These are phyloP conservation scores for Drosophila funebris DNA, from an alignment of 1,140 invertebrate species.

Conservation along the genomic window DNA sequence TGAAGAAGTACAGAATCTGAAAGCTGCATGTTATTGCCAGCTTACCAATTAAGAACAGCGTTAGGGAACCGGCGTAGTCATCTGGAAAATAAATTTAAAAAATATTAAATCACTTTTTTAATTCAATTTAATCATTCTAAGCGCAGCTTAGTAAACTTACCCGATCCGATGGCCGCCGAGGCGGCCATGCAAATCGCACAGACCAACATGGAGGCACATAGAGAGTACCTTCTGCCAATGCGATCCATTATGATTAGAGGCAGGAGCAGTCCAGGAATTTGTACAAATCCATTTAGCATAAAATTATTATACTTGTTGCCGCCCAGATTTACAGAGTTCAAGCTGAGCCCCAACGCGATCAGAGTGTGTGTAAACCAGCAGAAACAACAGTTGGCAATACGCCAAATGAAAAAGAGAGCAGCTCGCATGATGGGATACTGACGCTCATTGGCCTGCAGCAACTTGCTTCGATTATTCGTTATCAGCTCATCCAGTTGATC, in stretches of 20 bases:
- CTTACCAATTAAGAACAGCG: slow-evolving; percentile 89
- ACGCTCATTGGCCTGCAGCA: slow-evolving; percentile 65
- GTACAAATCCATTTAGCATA: slow-evolving; percentile 88
- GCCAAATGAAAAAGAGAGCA: slow-evolving; percentile 76
- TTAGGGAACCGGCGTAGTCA: slow-evolving; percentile 83
- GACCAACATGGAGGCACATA: slow-evolving; percentile 86
- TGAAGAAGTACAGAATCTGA: slow-evolving; percentile 88
- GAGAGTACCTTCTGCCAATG: slow-evolving; percentile 87
- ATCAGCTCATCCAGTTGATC: slow-evolving; percentile 84
- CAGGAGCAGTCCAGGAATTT: slow-evolving; percentile 89
- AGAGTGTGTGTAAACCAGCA: slow-evolving; percentile 89
- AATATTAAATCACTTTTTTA: no score
- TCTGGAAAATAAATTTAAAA: no score
- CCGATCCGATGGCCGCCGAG: slow-evolving; percentile 55
- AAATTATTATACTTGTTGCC: slow-evolving; percentile 90
- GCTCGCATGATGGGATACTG: slow-evolving; percentile 68
- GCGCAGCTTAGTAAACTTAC: no score
- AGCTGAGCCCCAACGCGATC: slow-evolving; percentile 92
- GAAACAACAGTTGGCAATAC: slow-evolving; percentile 87
- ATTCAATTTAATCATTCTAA: neutral
- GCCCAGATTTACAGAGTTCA: slow-evolving; percentile 90
- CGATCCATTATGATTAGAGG: slow-evolving; percentile 87
- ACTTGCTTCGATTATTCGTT: slow-evolving; percentile 56
- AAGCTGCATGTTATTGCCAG: slow-evolving; percentile 89
- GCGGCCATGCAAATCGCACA: slow-evolving; percentile 85